Conservation (phyloP, 2,113 vertebrate species). For the Apaloderma vittatum region DNA sequence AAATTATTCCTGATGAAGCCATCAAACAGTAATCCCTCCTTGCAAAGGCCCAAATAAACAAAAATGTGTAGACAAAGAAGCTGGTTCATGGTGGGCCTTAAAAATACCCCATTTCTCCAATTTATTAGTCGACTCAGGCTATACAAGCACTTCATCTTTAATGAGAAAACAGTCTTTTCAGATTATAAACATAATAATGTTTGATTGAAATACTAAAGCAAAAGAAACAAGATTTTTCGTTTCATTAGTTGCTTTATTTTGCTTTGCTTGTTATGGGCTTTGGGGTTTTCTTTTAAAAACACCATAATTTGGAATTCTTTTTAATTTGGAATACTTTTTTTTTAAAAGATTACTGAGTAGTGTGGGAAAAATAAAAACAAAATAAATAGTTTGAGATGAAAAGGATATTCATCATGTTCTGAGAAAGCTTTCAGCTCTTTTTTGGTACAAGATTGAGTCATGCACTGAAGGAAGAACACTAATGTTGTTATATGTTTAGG, state of each 20-base stretch:
- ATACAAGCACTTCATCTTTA: neutral
- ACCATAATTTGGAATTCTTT: neutral
- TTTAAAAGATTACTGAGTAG: neutral
- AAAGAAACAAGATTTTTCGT: neutral
- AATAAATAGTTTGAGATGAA: neutral
- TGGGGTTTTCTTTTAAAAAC: neutral
- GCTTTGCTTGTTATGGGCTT: neutral
- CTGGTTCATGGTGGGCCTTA: neutral
- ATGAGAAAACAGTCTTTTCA: neutral
- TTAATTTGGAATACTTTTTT: neutral
- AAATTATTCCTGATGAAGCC: neutral
- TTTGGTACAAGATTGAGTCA: neutral
- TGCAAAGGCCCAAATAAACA: neutral
- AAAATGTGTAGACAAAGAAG: neutral
- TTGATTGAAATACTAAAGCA: neutral
- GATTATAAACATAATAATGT: neutral
- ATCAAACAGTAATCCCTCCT: neutral
- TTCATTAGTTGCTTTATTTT: fast-evolving
- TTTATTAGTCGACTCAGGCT: neutral
- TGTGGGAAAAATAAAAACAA: neutral
- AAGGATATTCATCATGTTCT: neutral
- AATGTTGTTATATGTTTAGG: neutral
- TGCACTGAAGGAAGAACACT: neutral
- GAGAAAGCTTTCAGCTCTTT: neutral
- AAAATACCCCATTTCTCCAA: neutral